Percentiles rank a stretch among this genome's conserved stretches.
phyloP scores from a whole-genome alignment of 1,140 invertebrate genomes.

The Diprion similis region DNA sequence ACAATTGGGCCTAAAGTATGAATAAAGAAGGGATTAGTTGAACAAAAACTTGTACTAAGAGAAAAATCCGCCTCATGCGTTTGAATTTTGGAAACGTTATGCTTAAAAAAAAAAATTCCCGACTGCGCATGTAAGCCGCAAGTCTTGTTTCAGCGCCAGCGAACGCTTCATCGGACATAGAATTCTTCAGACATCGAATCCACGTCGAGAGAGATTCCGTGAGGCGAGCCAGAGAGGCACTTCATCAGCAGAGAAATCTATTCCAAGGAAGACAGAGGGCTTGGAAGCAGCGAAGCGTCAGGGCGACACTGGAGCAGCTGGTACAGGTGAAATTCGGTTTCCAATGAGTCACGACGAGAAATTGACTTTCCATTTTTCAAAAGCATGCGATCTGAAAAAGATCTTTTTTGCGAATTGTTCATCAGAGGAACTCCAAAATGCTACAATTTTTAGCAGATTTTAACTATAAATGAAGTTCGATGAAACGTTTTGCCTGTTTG shows the following conservation, averaged over 20 bases:
- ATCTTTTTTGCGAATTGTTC: neutral
- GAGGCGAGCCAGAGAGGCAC: slow-evolving; percentile 73
- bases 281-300: slow-evolving; percentile 66
- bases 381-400: neutral
- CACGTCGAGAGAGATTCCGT: slow-evolving; percentile 80
- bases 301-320: slow-evolving; percentile 68
- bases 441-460: too few species aligned
- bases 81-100: neutral
- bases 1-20: too few species aligned
- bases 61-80: neutral
- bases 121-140: too few species aligned
- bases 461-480: too few species aligned
- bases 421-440: too few species aligned
- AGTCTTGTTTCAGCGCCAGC: slow-evolving; percentile 46
- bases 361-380: too few species aligned
- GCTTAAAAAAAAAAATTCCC: too few species aligned
- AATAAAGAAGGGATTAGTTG: too few species aligned
- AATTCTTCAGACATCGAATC: slow-evolving; percentile 81
- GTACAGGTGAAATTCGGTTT: slow-evolving; percentile 59
- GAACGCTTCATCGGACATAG: slow-evolving; percentile 70
- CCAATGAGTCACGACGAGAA: neutral
- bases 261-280: slow-evolving; percentile 68
- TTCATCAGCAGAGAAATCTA: slow-evolving; percentile 65
- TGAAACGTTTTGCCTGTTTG: too few species aligned
- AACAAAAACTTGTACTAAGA: too few species aligned